These are phyloP conservation scores for Coreoperca whiteheadi DNA, from an alignment of 2,113 vertebrate genomes.

Conservation along the genomic window DNA sequence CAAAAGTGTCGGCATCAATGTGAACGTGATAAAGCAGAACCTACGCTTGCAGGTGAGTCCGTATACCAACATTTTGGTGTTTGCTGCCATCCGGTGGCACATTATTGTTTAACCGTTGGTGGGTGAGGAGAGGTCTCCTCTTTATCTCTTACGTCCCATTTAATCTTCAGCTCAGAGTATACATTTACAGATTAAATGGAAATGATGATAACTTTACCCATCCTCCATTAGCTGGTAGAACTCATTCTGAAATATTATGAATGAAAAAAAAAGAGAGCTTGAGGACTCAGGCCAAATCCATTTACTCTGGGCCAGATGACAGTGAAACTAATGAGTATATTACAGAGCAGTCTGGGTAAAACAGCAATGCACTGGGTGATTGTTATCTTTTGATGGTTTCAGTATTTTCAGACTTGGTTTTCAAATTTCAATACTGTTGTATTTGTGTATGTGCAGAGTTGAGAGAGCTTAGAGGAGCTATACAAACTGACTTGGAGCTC, in stretches of 20 bases:
- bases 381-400: constrained; percentile 9
- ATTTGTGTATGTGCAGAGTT: constrained; percentile 61
- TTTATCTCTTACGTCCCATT: not conserved
- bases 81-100: constrained; percentile 71
- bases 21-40: constrained; percentile 41
- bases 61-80: not conserved
- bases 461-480: constrained; percentile 67
- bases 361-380: not conserved
- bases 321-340: not conserved
- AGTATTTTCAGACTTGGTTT: not conserved
- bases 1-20: constrained; percentile 1
- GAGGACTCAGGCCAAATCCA: not conserved
- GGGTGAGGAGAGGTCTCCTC: no score
- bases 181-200: constrained; percentile 11
- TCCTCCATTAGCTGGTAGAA: not conserved
- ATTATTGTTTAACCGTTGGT: not conserved
- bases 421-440: not conserved
- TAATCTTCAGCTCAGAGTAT: not conserved
- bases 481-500: constrained; percentile 69
- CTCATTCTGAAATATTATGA: constrained; percentile 8
- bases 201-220: not conserved
- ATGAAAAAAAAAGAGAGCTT: not conserved
- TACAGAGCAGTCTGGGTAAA: not conserved
- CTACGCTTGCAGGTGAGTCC: constrained; percentile 68
- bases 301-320: not conserved